Base-by-base conservation (phyloP, 2,888 invertebrate species). In the Asteroscopus sphinx region DNA sequence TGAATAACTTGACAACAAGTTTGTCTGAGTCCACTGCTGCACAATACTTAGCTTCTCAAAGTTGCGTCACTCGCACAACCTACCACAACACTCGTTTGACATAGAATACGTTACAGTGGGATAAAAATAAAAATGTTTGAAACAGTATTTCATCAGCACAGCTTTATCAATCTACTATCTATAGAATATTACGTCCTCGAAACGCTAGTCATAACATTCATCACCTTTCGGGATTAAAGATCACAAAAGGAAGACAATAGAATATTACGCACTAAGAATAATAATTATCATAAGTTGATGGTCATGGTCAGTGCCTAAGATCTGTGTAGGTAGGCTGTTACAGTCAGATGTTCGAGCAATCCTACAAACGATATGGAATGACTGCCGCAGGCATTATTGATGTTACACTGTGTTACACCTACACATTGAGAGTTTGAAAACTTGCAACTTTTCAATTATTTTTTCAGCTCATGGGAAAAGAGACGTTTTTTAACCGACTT, bases 221-320 rank as follows among this genome's bases (percentile, higher is more conserved):
- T 32, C 15, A 9, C 8, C 28, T 45, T 44, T 54, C 21, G 12
- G 46, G 13, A 33, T 48, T 33, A 33, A 12, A 9, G 8, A 30
- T 40, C 30, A 21, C 35, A 56, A 32, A 40, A 44, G 46, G 56
- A 68, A 47, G 41, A 42, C 28, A 33, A 36, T 36, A 47, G 42
- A 49, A 16, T 16, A 25, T 3, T 35, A 55, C 37, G 33, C 42
- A 47, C 16, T 30, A 17, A 67, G 45, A 65, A 60, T 66, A 65
- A 12, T 21, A 21, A 21, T 3, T 3, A 52, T 39, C 2, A 52
- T 39, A 47, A 53, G n/a, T 25, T 42, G 5, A 45, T 42, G 33
- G 25, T 30, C 48, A 45, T 42, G 33, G 25, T 30, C 48, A 35
- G 15, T 40, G 21, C 7, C 16, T 45, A 17, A 17, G 26, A 17